Evolutionary conservation across 1,140 invertebrate genomes (phyloP).

Genomic region (Hycleus cichorii): DNA sequence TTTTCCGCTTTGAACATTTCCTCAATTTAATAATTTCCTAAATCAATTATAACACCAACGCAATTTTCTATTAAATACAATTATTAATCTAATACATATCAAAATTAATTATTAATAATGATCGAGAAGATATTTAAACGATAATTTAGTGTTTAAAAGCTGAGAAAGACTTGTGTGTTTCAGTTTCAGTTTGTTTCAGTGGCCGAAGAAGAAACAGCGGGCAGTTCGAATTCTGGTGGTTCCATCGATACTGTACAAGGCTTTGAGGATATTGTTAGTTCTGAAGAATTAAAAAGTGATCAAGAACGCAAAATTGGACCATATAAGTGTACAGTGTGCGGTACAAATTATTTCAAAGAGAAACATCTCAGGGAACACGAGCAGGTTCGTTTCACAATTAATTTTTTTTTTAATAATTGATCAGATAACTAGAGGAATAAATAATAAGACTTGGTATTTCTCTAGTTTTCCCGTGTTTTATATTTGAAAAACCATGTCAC

Average conservation of each 20-base stretch:
- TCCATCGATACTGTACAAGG: conserved; percentile 6
- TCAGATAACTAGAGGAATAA: no score
- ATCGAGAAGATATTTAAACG: no score
- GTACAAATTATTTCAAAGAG: conserved; percentile 47
- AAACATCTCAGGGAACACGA: conserved; percentile 18
- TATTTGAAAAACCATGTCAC: no score
- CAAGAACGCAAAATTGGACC: conserved; percentile 6
- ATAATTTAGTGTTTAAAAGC: no score
- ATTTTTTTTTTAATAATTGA: no score
- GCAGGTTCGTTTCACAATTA: background rate
- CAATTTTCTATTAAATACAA: background rate
- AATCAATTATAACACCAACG: conserved; percentile 11
- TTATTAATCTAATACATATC: no score
- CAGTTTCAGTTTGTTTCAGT: conserved; percentile 1
- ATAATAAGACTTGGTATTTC: no score
- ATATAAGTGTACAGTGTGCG: conserved; percentile 11
- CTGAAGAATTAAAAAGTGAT: conserved; percentile 3
- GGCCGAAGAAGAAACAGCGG: conserved; percentile 49
- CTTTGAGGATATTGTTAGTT: conserved; percentile 4
- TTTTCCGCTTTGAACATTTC: conserved; percentile 17
- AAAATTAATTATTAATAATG: no score
- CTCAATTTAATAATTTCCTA: conserved; percentile 28
- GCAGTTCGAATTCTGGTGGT: conserved; percentile 46
- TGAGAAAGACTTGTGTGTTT: conserved; percentile 49
- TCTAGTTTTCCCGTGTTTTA: no score